Percentiles rank a stretch among this genome's conserved stretches.
Evolutionary conservation across 2,797 vertebrate genomes (phyloP).

Genomic region (Melanotaenia trifasciata): DNA sequence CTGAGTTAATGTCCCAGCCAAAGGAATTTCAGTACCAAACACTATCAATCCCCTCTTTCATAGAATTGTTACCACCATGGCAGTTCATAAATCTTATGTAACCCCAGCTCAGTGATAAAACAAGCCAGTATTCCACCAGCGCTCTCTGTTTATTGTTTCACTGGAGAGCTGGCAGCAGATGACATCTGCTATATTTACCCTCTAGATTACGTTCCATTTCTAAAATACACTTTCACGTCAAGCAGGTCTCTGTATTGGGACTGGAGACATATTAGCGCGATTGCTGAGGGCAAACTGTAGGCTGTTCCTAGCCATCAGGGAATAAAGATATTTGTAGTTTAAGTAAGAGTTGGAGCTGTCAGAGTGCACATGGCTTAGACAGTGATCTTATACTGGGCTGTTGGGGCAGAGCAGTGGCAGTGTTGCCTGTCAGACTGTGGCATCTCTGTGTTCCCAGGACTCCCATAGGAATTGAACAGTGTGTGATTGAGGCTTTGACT

Average conservation of each 20-base stretch:
- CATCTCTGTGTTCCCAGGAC: conserved; percentile 54
- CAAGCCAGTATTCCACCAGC: conserved; percentile 54
- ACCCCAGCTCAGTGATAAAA: conserved; percentile 71
- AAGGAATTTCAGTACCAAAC: conserved; percentile 71
- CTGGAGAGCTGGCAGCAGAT: conserved; percentile 59
- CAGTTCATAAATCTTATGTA: conserved; percentile 78
- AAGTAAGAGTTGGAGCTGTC: conserved; percentile 59
- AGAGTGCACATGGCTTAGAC: conserved; percentile 57
- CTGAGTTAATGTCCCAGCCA: conserved; percentile 78
- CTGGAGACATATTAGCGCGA: conserved; percentile 67
- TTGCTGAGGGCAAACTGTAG: conserved; percentile 65
- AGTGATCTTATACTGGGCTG: conserved; percentile 63
- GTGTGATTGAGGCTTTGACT: conserved; percentile 78
- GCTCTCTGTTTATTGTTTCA: conserved; percentile 73
- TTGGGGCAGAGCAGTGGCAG: conserved; percentile 59
- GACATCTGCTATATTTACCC: conserved; percentile 77
- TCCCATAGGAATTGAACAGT: conserved; percentile 59
- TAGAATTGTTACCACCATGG: conserved; percentile 66
- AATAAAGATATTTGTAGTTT: conserved; percentile 69
- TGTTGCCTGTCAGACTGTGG: conserved; percentile 67
- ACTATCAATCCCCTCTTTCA: conserved; percentile 72
- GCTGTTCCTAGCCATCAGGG: conserved; percentile 53
- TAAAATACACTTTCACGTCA: conserved; percentile 62
- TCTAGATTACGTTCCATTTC: conserved; percentile 68
- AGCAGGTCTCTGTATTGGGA: conserved; percentile 39